These are phyloP conservation scores for Scopus umbretta DNA, from an alignment of 2,113 vertebrate genomes.

Conservation along the genomic window DNA sequence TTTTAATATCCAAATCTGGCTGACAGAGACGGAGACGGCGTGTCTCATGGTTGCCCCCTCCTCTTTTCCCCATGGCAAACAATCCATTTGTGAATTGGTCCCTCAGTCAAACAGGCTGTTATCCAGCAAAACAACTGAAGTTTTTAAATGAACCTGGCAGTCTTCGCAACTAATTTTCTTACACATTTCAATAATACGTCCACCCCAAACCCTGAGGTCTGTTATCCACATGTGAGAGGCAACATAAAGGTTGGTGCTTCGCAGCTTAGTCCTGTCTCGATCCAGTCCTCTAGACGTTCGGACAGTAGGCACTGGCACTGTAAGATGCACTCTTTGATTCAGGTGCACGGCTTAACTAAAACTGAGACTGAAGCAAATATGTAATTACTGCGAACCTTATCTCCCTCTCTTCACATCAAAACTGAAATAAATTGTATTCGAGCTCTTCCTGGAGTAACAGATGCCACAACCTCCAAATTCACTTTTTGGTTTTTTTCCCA, in stretches of 20 bases:
- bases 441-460: background rate
- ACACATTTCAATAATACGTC: fast-evolving
- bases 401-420: background rate
- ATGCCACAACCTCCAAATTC: background rate
- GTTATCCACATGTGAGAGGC: background rate
- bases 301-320: no score
- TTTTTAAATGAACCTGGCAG: background rate
- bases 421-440: background rate
- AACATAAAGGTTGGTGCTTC: background rate
- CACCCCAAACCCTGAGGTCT: background rate
- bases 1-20: background rate
- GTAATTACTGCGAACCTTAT: background rate
- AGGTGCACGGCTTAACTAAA: background rate
- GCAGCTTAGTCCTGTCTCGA: background rate
- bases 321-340: background rate
- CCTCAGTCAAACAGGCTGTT: background rate
- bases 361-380: background rate
- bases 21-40: fast-evolving
- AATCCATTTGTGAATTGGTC: background rate
- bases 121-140: background rate
- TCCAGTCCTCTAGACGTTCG: background rate
- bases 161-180: background rate
- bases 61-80: background rate
- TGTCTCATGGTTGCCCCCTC: background rate
- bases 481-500: background rate